phyloP scores from a whole-genome alignment of 2,888 invertebrate species.

The Epistrophella euchroma region DNA sequence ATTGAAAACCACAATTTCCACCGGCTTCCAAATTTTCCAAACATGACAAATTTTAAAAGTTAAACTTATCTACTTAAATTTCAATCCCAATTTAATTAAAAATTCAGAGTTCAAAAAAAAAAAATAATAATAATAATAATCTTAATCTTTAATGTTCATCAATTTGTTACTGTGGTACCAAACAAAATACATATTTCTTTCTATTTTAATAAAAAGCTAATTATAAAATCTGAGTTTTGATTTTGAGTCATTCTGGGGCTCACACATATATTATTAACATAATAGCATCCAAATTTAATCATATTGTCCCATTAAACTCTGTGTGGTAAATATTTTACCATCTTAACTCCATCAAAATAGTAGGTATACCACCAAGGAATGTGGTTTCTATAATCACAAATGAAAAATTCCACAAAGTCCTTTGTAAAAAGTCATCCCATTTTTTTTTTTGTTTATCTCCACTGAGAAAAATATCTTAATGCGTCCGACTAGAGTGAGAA shows the following conservation, averaged over 20 bases:
- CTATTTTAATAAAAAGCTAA: constrained; percentile 23
- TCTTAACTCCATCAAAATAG: not conserved
- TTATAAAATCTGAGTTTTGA: not conserved
- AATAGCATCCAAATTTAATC: constrained; percentile 4
- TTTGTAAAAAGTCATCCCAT: constrained; percentile 36
- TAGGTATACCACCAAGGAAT: constrained; percentile 50
- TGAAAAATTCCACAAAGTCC: constrained; percentile 53
- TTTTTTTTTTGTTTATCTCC: constrained; percentile 29
- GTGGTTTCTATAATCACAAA: constrained; percentile 55
- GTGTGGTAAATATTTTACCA: constrained; percentile 12
- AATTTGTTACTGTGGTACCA: not conserved
- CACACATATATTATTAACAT: not conserved
- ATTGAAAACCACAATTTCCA: too few relatives aligned
- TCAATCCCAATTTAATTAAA: too few relatives aligned
- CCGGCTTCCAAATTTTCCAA: too few relatives aligned
- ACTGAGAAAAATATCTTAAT: constrained; percentile 50
- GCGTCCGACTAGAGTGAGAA: constrained; percentile 61
- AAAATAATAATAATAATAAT: not conserved
- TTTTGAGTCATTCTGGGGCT: not conserved
- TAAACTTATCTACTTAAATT: too few relatives aligned
- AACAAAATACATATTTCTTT: not conserved
- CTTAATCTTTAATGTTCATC: not conserved
- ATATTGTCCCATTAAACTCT: constrained; percentile 10
- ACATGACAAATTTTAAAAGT: too few relatives aligned
- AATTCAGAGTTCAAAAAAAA: too few relatives aligned